phyloP scores from a whole-genome alignment of 2,113 vertebrate genomes.

The Vidua chalybeata region DNA sequence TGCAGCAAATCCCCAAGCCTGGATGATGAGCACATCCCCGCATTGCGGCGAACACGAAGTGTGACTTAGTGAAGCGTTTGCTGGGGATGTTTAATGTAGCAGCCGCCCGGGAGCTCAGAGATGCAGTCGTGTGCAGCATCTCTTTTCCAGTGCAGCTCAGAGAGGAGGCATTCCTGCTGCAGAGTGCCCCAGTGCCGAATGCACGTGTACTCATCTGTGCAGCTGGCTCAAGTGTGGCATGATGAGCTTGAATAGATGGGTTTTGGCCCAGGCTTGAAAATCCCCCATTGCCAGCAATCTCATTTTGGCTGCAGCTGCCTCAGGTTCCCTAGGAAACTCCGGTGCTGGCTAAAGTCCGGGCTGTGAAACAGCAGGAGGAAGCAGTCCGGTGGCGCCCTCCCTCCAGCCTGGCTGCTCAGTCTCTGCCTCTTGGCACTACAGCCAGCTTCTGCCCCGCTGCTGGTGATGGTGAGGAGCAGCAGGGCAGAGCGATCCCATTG shows the following conservation, averaged over 20 bases:
- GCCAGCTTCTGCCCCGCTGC: neutral
- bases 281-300: neutral
- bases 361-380: neutral
- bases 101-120: neutral
- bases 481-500: neutral
- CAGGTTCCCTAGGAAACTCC: slow-evolving; percentile 34
- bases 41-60: neutral
- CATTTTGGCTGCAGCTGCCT: neutral
- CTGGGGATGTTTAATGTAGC: neutral
- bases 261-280: neutral
- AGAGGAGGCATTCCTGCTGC: neutral
- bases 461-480: neutral
- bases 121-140: neutral
- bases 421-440: neutral
- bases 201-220: neutral
- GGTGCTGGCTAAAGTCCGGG: neutral
- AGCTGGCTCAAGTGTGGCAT: neutral
- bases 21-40: neutral
- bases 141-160: fast-evolving
- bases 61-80: neutral
- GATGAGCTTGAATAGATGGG: neutral
- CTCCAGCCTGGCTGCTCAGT: neutral
- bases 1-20: neutral
- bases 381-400: fast-evolving
- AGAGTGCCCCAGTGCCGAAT: neutral